Evolutionary conservation across 2,113 vertebrate genomes (phyloP).

Genomic region (Channa argus): DNA sequence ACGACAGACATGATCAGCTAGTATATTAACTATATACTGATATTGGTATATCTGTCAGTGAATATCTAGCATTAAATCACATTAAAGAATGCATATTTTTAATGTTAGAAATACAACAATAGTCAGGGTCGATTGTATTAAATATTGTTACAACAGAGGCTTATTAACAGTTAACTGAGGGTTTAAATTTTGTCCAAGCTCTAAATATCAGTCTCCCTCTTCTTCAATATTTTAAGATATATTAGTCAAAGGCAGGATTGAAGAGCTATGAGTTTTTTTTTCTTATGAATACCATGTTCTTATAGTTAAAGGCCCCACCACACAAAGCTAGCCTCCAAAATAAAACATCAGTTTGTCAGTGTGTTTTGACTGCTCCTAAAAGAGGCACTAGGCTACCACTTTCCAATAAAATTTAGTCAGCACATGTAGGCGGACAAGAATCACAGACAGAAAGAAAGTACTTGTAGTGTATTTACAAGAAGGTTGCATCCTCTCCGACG

Average conservation of each 20-base stretch:
- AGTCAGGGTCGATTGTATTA: too few species aligned
- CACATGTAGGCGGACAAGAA: slow-evolving; percentile 31
- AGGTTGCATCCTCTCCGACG: slow-evolving; percentile 40
- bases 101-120: too few species aligned
- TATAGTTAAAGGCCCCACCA: slow-evolving; percentile 39
- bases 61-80: too few species aligned
- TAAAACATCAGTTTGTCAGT: slow-evolving; percentile 63
- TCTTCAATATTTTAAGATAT: neutral
- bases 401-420: slow-evolving; percentile 42
- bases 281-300: slow-evolving; percentile 32
- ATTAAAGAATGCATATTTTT: too few species aligned
- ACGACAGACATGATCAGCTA: too few species aligned
- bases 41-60: too few species aligned
- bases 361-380: slow-evolving; percentile 56
- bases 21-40: too few species aligned
- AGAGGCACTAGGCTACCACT: slow-evolving; percentile 39
- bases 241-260: neutral
- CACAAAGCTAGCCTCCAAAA: slow-evolving; percentile 50
- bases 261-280: neutral
- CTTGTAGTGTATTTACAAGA: slow-evolving; percentile 55
- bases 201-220: neutral
- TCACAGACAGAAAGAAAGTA: slow-evolving; percentile 34
- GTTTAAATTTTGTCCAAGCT: neutral
- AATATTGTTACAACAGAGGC: too few species aligned
- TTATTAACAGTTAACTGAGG: too few species aligned